Conservation (phyloP, 2,888 invertebrate species). For the Cecidostiba fungosa region DNA sequence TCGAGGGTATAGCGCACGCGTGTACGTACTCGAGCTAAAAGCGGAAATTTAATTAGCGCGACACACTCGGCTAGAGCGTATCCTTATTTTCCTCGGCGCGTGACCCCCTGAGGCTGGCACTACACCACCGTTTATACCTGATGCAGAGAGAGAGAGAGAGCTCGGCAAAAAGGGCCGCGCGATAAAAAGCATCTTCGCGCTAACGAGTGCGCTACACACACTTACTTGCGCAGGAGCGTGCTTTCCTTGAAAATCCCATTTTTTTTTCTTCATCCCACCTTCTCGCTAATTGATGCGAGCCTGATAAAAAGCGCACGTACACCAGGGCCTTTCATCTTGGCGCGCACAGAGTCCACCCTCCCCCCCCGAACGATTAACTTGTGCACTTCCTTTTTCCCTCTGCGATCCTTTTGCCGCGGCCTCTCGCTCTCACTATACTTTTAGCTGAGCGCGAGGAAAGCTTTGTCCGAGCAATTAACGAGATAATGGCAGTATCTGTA, state of each 20-base stretch:
- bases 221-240: neutral
- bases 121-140: no score
- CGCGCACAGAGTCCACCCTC: neutral
- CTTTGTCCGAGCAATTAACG: slow-evolving; percentile 17
- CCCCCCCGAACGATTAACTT: neutral
- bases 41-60: slow-evolving; percentile 70
- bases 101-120: neutral
- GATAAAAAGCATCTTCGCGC: slow-evolving; percentile 38
- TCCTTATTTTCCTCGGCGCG: slow-evolving; percentile 3
- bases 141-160: no score
- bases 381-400: neutral
- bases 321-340: slow-evolving; percentile 5
- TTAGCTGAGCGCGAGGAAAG: neutral
- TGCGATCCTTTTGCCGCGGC: neutral
- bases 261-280: neutral
- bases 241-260: slow-evolving; percentile 7
- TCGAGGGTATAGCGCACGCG: neutral
- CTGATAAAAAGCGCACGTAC: neutral
- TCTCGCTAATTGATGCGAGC: slow-evolving; percentile 2
- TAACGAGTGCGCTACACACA: neutral
- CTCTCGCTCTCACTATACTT: no score
- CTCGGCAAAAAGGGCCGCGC: neutral
- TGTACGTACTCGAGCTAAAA: slow-evolving; percentile 18
- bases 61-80: slow-evolving; percentile 51
- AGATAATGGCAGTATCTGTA: slow-evolving; percentile 5